Base-by-base conservation (phyloP, 2,888 invertebrate species). In the Cosmia trapezina region DNA sequence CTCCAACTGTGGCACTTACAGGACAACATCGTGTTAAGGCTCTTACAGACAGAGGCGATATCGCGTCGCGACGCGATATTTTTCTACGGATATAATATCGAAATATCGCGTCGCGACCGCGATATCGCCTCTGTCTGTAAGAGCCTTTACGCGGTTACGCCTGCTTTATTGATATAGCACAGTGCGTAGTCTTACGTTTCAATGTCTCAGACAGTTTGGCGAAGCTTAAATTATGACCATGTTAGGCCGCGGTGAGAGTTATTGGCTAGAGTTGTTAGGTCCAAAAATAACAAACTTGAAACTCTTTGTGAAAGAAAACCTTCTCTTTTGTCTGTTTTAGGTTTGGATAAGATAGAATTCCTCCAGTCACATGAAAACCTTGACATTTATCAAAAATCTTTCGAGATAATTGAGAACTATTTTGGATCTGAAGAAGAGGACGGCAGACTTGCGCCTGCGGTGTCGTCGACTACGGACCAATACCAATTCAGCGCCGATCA, bases 261-360 rank as follows among this genome's bases (percentile, higher is more conserved):
- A 43, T 12, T 37, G 28, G 7, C 6, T 37, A 37, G 4, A 41
- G 12, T 22, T 19, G 33, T 51, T 28, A 45, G 4, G 0, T 14
- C 6, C 14, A 28, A 4, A 41, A 49, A 66, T 37, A 14, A 0
- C 2, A n/a, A 53, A 53, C 6, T 2, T 53, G 6, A 54, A 43
- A 19, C 6, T 43, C 2, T 65, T 47, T n/a, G 12, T n/a, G 6
- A 53, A 33, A 45, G 14, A 12, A n/a, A 71, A 57, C 28, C 19
- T 14, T 33, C 8, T 47, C 0, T n/a, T 65, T 63, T 76, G 68
- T 74, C 79, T 63, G 77, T 87, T 96, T 94, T 90, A 98, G 99
- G 99, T 91, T 96, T 99, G 92, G 99, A 99, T 93, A 99, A 99
- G 96, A 99, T 99, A 85, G 99, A 99, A 96, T 99, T 98, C 94